Percentiles rank a stretch among this genome's conserved stretches.
phyloP scores from a whole-genome alignment of 2,888 invertebrate genomes.

The Ashinkailepas kermadecensis region DNA sequence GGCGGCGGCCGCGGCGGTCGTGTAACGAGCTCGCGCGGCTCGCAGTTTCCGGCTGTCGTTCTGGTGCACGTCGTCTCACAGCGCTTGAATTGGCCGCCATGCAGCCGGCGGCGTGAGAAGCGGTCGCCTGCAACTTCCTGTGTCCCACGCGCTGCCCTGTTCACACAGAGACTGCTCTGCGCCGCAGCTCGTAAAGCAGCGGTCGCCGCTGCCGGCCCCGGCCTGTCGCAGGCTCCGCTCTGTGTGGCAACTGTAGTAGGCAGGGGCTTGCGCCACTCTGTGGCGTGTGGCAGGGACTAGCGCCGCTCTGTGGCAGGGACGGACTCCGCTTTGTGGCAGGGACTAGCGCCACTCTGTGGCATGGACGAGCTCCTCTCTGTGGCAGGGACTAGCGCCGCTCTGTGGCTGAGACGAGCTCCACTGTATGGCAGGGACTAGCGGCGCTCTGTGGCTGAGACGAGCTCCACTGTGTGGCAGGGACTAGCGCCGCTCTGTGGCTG shows the following conservation, averaged over 20 bases:
- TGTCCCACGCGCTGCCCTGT: background rate
- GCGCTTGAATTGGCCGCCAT: background rate
- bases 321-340: background rate
- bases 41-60: background rate
- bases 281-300: background rate
- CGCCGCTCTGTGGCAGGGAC: background rate
- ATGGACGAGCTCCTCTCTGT: too few relatives aligned
- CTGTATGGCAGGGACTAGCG: too few relatives aligned
- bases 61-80: too few relatives aligned
- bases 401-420: too few relatives aligned
- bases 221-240: background rate
- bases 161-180: too few relatives aligned
- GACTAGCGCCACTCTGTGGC: background rate
- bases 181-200: too few relatives aligned
- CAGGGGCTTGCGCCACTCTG: too few relatives aligned
- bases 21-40: background rate
- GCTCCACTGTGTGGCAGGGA: too few relatives aligned
- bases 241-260: too few relatives aligned
- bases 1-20: background rate
- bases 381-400: too few relatives aligned
- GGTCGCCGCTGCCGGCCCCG: background rate
- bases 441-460: too few relatives aligned
- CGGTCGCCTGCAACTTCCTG: conserved; percentile 12
- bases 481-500: too few relatives aligned
- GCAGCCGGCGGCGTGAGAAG: conserved; percentile 14